phyloP scores from a whole-genome alignment of 92 coral and sea anemone genomes.

The Parazoanthus swiftii region DNA sequence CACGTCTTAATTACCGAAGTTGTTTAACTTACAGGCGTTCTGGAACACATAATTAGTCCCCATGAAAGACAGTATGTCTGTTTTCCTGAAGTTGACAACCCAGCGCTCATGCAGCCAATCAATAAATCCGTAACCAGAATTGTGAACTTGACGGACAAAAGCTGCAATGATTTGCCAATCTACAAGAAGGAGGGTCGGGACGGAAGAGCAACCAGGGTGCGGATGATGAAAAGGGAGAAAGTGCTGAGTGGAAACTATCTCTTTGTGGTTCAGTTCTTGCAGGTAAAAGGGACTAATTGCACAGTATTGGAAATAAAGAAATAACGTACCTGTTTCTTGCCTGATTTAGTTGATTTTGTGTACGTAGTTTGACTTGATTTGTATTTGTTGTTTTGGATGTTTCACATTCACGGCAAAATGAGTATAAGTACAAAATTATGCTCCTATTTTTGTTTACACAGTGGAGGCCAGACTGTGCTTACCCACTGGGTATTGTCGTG shows the following conservation, averaged over 20 bases:
- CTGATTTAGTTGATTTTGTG: background rate
- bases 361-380: too few species aligned
- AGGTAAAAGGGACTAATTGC: background rate
- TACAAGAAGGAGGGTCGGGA: constrained; percentile 49
- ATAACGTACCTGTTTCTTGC: background rate
- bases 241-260: constrained; percentile 60
- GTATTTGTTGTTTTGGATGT: too few species aligned
- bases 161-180: constrained; percentile 65
- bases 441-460: constrained; percentile 15
- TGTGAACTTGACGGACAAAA: constrained; percentile 63
- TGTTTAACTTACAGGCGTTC: constrained; percentile 56
- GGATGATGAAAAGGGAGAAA: constrained; percentile 20
- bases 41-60: constrained; percentile 71
- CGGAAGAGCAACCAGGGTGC: constrained; percentile 38
- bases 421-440: background rate
- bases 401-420: too few species aligned
- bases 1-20: background rate
- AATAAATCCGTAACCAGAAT: constrained; percentile 72
- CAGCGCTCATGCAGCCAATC: constrained; percentile 71
- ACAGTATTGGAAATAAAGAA: background rate
- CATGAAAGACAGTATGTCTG: constrained; percentile 92
- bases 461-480: constrained; percentile 55
- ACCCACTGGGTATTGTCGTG: constrained; percentile 62
- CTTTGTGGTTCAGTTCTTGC: constrained; percentile 64
- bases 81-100: constrained; percentile 54